These are phyloP conservation scores for Crossoptilon crossoptilon DNA, from an alignment of 2,797 vertebrate species.

Conservation along the genomic window DNA sequence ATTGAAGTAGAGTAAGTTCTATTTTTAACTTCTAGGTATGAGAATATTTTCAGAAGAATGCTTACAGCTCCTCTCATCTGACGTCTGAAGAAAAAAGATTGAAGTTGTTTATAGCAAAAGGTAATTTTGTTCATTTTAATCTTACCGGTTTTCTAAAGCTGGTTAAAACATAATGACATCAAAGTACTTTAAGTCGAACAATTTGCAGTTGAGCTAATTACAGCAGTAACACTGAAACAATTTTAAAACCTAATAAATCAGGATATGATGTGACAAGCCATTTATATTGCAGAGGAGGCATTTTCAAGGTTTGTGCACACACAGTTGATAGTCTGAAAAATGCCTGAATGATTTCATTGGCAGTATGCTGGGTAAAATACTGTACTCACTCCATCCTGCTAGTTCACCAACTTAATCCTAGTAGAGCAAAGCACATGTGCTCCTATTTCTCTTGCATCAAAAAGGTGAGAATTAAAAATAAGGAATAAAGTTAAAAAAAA, in stretches of 20 bases:
- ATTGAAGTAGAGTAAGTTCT: not conserved
- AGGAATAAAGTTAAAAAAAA: not conserved
- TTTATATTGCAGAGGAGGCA: not conserved
- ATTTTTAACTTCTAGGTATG: slow-evolving; percentile 10
- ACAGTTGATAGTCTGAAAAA: not conserved
- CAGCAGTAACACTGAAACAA: not conserved
- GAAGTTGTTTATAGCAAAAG: not conserved
- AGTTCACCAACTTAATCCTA: not conserved
- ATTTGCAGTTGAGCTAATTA: not conserved
- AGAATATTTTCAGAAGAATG: slow-evolving; percentile 18
- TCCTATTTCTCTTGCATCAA: not conserved
- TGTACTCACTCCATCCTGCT: not conserved
- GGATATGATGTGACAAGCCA: not conserved
- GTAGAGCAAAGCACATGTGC: not conserved
- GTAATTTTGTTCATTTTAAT: slow-evolving; percentile 28
- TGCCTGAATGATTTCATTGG: not conserved
- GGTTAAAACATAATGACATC: not conserved
- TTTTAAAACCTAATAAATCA: slow-evolving; percentile 8
- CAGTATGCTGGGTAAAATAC: not conserved
- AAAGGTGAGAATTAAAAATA: not conserved
- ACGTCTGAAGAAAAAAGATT: not conserved
- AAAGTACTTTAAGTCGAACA: not conserved
- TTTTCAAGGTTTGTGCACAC: slow-evolving; percentile 14
- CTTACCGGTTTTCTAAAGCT: not conserved
- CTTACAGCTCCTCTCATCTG: slow-evolving; percentile 30